Evolutionary conservation across 2,888 invertebrate species (phyloP).

Genomic region (Philereme vetulata): DNA sequence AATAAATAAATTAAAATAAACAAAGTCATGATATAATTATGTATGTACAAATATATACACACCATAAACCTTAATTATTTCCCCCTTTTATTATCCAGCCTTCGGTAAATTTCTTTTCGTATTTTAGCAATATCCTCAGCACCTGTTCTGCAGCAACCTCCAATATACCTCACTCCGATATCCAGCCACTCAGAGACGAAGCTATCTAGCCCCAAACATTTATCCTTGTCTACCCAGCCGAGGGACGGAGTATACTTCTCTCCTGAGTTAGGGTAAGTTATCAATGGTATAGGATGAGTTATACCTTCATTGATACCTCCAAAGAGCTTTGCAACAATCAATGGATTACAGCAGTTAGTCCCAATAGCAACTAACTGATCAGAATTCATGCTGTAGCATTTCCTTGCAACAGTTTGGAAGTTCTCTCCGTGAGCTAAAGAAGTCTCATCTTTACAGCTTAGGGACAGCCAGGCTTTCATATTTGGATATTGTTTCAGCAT

Average conservation of each 20-base stretch:
- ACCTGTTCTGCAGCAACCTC: slow-evolving; percentile 95
- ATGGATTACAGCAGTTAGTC: slow-evolving; percentile 89
- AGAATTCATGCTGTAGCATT: slow-evolving; percentile 86
- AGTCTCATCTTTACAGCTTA: slow-evolving; percentile 88
- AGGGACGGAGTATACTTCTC: slow-evolving; percentile 86
- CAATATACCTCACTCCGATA: slow-evolving; percentile 91
- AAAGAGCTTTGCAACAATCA: slow-evolving; percentile 60
- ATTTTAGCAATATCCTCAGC: slow-evolving; percentile 90
- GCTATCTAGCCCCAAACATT: slow-evolving; percentile 85
- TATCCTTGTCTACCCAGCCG: slow-evolving; percentile 87
- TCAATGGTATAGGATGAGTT: slow-evolving; percentile 84
- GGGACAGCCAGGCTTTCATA: slow-evolving; percentile 93
- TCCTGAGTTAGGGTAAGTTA: slow-evolving; percentile 97
- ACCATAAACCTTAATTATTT: too few species aligned
- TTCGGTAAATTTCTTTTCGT: slow-evolving; percentile 49
- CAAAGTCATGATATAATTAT: too few species aligned
- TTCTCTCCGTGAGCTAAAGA: slow-evolving; percentile 89
- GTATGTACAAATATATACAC: too few species aligned
- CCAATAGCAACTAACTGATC: slow-evolving; percentile 91
- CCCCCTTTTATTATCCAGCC: slow-evolving; percentile 40
- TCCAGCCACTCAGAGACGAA: slow-evolving; percentile 91
- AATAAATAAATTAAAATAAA: too few species aligned
- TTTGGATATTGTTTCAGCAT: slow-evolving; percentile 90
- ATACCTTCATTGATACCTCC: slow-evolving; percentile 59
- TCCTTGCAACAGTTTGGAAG: slow-evolving; percentile 86